phyloP scores from a whole-genome alignment of 2,113 vertebrate genomes.

The Brachirus orientalis region DNA sequence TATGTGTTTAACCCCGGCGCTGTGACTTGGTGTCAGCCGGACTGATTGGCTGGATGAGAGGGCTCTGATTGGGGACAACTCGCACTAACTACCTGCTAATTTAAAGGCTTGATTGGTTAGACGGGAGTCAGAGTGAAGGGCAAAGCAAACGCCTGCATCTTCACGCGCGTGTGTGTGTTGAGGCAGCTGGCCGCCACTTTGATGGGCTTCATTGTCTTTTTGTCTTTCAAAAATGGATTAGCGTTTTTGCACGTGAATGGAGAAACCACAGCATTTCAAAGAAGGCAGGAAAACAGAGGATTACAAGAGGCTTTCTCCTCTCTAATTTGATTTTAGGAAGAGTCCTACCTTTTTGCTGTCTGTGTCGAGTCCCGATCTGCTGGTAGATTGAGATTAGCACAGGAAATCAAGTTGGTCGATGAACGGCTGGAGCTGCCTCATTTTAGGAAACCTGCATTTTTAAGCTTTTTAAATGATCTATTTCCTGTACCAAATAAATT shows the following conservation, averaged over 20 bases:
- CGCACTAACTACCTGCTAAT: slow-evolving; percentile 57
- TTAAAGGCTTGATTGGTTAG: slow-evolving; percentile 57
- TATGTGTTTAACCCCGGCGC: slow-evolving; percentile 33
- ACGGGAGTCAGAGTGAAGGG: slow-evolving; percentile 54
- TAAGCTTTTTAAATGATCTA: slow-evolving; percentile 5
- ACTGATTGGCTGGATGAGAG: slow-evolving; percentile 63
- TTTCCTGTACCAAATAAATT: slow-evolving; percentile 1
- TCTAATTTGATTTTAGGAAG: slow-evolving; percentile 77
- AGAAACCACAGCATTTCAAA: slow-evolving; percentile 54
- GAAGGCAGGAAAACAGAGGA: slow-evolving; percentile 69
- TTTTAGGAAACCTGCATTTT: slow-evolving; percentile 30
- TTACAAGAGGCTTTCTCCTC: slow-evolving; percentile 77
- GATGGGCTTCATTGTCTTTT: slow-evolving; percentile 31
- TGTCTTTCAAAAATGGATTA: slow-evolving; percentile 66
- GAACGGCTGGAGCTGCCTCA: slow-evolving; percentile 72
- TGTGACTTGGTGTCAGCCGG: slow-evolving; percentile 22
- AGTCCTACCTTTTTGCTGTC: slow-evolving; percentile 77
- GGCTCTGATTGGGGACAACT: slow-evolving; percentile 62
- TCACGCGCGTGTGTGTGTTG: background rate
- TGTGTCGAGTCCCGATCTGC: slow-evolving; percentile 65
- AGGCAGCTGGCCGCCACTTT: background rate
- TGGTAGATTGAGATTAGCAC: slow-evolving; percentile 74
- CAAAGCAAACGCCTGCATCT: slow-evolving; percentile 19
- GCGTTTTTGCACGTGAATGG: slow-evolving; percentile 60
- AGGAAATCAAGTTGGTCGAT: slow-evolving; percentile 68